Evolutionary conservation across 1,140 invertebrate species (phyloP), one percentile per base, ranked within the genome.

Genomic region (Acromyrmex charruanus): DNA sequence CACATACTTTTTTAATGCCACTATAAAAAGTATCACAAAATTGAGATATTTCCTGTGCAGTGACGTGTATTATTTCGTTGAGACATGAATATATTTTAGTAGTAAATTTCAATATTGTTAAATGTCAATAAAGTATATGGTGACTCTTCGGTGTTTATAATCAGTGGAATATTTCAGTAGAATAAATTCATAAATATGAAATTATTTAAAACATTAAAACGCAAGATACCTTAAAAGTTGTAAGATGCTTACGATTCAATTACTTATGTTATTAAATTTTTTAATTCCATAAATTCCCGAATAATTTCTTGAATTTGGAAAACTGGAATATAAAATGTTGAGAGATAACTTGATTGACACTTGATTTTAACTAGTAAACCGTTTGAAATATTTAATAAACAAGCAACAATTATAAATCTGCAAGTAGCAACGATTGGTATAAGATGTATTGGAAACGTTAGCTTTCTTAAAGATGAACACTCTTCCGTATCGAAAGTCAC

Each of bases 1-100:
- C 9, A 81, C 51, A 59, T 72, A 74, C 25, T 82, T 72, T 82
- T 18, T 82, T 82, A 82, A 49, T 74, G 18, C 12, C 66, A 72
- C 16, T n/a, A 21, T 58, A 21, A 35, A 81, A 81, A 81, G 16
- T 72, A 61, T 61, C 68, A 31, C 25, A 44, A 51, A 39, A 39
- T 39, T 39, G 35, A 39, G 35, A 74, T 74, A 28, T 74, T 82
- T 35, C 14, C 55, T 49, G 53, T 44, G 68, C 80, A 72, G 35
- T 61, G 80, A 82, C 68, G 51, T 25, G 68, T 39, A 61, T 61
- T 72, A 82, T 59, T 82, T 82, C 39, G 21, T 53, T 28, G 68
- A 59, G 68, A 55, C 21, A 49, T 80, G 28, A 39, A 61, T 49
- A 21, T 74, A 59, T 28, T 14, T 82, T 82, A 53, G 18, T 44